Evolutionary conservation across 1,140 invertebrate species (phyloP).

Genomic region (Drosophila suzukii): DNA sequence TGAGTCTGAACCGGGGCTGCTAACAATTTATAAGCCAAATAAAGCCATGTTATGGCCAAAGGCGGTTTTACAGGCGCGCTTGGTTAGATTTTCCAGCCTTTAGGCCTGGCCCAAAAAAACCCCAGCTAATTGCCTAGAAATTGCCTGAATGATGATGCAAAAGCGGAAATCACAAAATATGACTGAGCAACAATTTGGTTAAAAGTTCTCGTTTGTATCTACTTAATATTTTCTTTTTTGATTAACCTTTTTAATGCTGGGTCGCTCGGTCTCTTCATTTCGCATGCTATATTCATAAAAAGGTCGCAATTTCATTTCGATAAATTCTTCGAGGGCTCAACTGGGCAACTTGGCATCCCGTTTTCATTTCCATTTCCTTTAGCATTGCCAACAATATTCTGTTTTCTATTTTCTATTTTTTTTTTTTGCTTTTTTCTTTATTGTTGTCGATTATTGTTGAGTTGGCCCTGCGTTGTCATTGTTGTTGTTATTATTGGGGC

Average conservation of each 20-base stretch:
- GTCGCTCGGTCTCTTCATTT: slow-evolving; percentile 34
- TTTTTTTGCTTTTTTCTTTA: slow-evolving; percentile 33
- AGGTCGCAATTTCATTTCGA: slow-evolving; percentile 58
- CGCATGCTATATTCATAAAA: slow-evolving; percentile 54
- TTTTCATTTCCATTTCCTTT: slow-evolving; percentile 26
- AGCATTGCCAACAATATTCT: slow-evolving; percentile 30
- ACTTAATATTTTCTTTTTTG: slow-evolving; percentile 5
- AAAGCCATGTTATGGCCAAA: slow-evolving; percentile 72
- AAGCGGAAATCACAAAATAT: slow-evolving; percentile 49
- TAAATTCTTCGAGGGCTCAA: slow-evolving; percentile 52
- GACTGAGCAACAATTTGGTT: slow-evolving; percentile 50
- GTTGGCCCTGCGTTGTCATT: slow-evolving; percentile 40
- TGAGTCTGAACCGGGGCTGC: slow-evolving; percentile 40
- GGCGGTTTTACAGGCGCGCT: slow-evolving; percentile 40
- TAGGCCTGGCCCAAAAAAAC: background rate
- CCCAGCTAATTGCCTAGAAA: slow-evolving; percentile 51
- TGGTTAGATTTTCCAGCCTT: slow-evolving; percentile 13
- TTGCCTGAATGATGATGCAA: slow-evolving; percentile 49
- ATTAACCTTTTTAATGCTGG: slow-evolving; percentile 49
- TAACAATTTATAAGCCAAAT: slow-evolving; percentile 77
- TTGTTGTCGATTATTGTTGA: slow-evolving; percentile 75
- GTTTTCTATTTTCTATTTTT: slow-evolving; percentile 1
- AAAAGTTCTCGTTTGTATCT: slow-evolving; percentile 22
- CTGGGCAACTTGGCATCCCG: slow-evolving; percentile 44
- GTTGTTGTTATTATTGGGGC: slow-evolving; percentile 10